Base-by-base conservation (phyloP, 2,797 vertebrate species). In the Danio tinwini region DNA sequence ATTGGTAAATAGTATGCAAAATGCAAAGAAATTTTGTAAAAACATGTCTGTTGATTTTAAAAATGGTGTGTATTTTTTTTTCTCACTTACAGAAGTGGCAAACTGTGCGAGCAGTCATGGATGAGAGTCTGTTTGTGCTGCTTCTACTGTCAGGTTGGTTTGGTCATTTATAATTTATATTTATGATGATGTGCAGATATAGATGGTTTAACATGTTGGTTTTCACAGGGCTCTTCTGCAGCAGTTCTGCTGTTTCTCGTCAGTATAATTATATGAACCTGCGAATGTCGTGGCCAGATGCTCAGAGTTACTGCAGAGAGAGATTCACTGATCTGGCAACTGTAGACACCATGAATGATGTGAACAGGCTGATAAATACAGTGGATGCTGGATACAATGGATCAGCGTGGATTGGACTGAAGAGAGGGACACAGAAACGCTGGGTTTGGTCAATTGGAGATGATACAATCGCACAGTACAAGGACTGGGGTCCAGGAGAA, bases 401-500 rank as follows among this genome's bases (percentile, higher is more conserved):
- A 16, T 16, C 61, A 29, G 29, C 29, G 29, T 29, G 29, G 29
- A 29, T 29, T 29, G 29, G 29, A 1, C 29, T 29, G 29, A 8
- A 0, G 6, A 73, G 0, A 0, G 0, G 0, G 0, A 0, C 1
- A 2, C 5, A 58, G 0, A 19, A 0, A 16, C 7, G 0, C 0
- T 87, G 86, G 86, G 2, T 1, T 44, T 88, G 89, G 86, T 85
- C 88, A 76, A 10, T n/a, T 2, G 58, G 62, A 42, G 63, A 62
- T 5, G 1, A 49, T 6, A 39, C 39, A 9, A 40, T 73, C 3
- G 0, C 50, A 29, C 17, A 40, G 21, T 80, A 55, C 50, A 65
- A 5, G 16, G 55, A 37, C n/a, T 80, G 59, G 70, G 29, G 29
- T 29, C 29, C 29, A 29, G 29, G 29, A 29, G 29, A 29, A 3